Evolutionary conservation across 1,140 invertebrate genomes (phyloP), one percentile per base, ranked within the genome.

Genomic region (Pseudachorutes palmiensis): DNA sequence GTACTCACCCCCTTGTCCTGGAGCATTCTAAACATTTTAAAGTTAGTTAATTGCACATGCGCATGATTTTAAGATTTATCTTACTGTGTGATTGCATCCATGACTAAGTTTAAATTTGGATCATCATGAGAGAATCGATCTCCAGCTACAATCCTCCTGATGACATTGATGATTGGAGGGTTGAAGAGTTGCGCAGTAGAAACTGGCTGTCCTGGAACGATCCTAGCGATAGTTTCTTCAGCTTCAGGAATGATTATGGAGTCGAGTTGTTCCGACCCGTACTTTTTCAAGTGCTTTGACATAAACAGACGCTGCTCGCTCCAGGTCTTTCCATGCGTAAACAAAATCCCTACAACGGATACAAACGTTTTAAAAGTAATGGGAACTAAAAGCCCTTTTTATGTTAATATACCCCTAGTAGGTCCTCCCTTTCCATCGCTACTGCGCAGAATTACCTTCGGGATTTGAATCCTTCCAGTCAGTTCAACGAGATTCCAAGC

Each of bases 81-180:
- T 61, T 61, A 61, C 59, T 61, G 12, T 36, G 59, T 61, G 9
- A 61, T 61, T 26, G 33, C 29, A 19, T 61, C 32, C 32, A 61
- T 61, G 33, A 61, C 32, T 32, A 28, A 28, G 59, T 14, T 61
- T 26, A 61, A 61, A 26, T 61, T 26, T 9, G 59, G 59, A 24
- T 61, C 59, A 36, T 61, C 59, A 29, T 61, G 59, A n/a, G 5
- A 12, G 59, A 61, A 30, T 3, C 59, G 59, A 19, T 61, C 29
- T 9, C 29, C 29, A 9, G 59, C 59, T 28, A 61, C 32, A 24
- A 61, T 61, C 9, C 19, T 61, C 24, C 59, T 9, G 16, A 61
- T 16, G 19, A 36, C 59, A 30, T 61, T 61, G 30, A 61, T 36
- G 19, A 61, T 36, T 5, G 59, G 12, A 36, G 33, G 30, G 24